A percentile compares a stretch with the other conserved stretches of the same genome.
Conservation (phyloP, 2,888 invertebrate genomes). For the Agapostemon virescens region DNA sequence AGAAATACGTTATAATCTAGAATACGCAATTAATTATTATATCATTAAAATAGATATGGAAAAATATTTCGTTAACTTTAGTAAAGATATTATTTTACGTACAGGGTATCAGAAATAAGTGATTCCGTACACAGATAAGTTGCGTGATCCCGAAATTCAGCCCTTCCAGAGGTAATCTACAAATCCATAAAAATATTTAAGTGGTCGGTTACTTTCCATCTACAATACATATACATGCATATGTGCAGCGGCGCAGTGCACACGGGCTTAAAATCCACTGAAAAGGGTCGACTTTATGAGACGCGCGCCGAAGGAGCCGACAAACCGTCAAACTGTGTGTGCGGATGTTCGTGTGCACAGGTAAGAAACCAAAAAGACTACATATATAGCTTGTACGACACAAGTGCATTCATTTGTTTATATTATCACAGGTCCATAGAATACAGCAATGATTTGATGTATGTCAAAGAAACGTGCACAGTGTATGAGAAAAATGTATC, state of each 20-base stretch:
- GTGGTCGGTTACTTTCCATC: background rate
- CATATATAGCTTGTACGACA: background rate
- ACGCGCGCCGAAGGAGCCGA: background rate
- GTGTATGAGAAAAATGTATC: too few relatives aligned
- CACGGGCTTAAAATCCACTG: constrained; percentile 7
- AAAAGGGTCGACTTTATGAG: background rate
- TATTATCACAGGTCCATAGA: background rate
- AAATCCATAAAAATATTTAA: constrained; percentile 3
- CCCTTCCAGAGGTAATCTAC: background rate
- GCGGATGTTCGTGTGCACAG: background rate
- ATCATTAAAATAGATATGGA: background rate
- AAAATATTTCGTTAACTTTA: background rate
- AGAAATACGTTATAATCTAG: background rate
- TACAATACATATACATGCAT: background rate
- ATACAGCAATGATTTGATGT: background rate
- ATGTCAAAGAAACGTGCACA: too few relatives aligned
- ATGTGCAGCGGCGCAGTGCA: background rate
- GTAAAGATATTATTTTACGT: background rate
- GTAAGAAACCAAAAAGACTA: background rate
- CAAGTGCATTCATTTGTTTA: background rate
- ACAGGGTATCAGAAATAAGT: background rate
- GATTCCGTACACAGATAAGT: background rate
- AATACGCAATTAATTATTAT: background rate
- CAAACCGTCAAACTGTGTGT: background rate
- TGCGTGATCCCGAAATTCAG: background rate